Conservation (phyloP, 2,113 vertebrate species). For the Patagioenas fasciata region DNA sequence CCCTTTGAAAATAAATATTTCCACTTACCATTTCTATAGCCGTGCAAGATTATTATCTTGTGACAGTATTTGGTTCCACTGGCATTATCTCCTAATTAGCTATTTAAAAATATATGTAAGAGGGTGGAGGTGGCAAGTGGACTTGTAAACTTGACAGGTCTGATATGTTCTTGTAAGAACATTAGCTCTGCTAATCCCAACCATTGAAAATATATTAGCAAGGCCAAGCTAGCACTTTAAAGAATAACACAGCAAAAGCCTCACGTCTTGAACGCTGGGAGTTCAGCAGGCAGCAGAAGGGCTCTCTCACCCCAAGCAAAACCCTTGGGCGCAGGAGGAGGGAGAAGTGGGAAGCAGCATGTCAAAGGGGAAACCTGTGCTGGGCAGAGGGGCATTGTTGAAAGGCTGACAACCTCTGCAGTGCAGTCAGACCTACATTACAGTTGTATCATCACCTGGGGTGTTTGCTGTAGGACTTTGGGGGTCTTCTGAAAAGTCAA, state of each 20-base stretch:
- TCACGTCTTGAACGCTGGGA: not conserved
- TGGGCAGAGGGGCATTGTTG: not conserved
- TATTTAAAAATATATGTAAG: constrained; percentile 57
- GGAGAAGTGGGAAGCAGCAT: not conserved
- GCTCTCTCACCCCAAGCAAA: not conserved
- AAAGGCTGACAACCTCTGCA: not conserved
- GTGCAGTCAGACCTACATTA: not conserved
- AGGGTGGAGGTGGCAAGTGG: not conserved
- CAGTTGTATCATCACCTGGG: not conserved
- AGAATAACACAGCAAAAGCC: not conserved
- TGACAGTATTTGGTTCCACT: constrained; percentile 27
- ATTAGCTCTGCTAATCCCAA: constrained; percentile 33
- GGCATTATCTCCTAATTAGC: constrained; percentile 52
- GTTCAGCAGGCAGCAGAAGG: not conserved
- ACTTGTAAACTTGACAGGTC: constrained; percentile 38
- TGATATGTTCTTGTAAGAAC: constrained; percentile 35
- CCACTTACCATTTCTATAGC: constrained; percentile 12
- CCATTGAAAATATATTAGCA: constrained; percentile 5
- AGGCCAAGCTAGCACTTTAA: constrained; percentile 11
- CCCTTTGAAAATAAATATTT: constrained; percentile 60
- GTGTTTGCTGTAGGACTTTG: not conserved
- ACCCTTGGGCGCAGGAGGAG: not conserved
- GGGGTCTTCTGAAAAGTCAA: not conserved
- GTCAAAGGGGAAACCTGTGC: not conserved
- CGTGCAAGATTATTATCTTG: constrained; percentile 32